Evolutionary conservation across 2,113 vertebrate species (phyloP).

Genomic region (Apodemus sylvaticus): DNA sequence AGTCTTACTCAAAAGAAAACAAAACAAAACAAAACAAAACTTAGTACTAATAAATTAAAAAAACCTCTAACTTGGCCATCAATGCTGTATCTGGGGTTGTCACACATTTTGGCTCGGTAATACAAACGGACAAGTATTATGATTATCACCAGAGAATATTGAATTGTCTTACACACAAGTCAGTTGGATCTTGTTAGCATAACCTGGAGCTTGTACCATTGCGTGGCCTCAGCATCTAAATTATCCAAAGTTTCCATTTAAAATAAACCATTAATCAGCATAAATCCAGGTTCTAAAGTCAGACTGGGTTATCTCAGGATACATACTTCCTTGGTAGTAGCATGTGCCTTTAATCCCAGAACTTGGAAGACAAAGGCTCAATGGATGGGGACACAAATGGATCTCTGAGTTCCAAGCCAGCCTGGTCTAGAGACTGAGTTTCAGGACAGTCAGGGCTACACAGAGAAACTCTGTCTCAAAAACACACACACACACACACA

Average conservation of each 20-base stretch:
- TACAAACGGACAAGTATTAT: background rate
- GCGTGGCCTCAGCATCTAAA: background rate
- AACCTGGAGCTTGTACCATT: background rate
- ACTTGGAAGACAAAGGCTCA: background rate
- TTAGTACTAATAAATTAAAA: background rate
- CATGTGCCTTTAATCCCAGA: no score
- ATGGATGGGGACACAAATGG: background rate
- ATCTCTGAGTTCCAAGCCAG: background rate
- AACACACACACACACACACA: no score
- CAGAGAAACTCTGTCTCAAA: background rate
- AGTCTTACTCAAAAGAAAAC: background rate
- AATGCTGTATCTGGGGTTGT: background rate
- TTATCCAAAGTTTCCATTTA: background rate
- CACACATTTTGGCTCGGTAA: background rate
- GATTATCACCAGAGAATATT: background rate
- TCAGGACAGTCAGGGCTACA: background rate
- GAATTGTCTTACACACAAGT: background rate
- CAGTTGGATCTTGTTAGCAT: background rate
- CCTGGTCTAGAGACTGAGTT: no score
- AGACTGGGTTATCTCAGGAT: background rate
- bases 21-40: background rate
- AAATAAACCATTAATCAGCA: slow-evolving; percentile 39
- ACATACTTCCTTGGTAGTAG: background rate
- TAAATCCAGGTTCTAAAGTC: background rate
- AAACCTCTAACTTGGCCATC: background rate